Percentiles rank a stretch among this genome's conserved stretches.
Conservation (phyloP, 2,888 invertebrate genomes). For the Axea sp. region DNA sequence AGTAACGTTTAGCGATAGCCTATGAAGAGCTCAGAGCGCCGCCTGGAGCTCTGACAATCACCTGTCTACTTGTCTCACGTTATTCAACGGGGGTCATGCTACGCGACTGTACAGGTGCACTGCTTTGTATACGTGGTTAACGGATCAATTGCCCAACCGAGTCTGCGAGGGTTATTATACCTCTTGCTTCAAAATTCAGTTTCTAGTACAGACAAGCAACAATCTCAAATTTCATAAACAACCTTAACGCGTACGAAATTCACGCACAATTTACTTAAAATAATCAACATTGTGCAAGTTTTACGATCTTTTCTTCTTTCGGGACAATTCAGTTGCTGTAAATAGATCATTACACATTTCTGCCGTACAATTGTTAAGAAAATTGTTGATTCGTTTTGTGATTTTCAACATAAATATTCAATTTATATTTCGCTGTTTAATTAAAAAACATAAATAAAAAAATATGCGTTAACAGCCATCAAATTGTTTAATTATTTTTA, state of each 20-base stretch:
- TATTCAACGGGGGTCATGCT: conserved; percentile 60
- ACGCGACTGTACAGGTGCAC: conserved; percentile 63
- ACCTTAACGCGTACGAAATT: conserved; percentile 3
- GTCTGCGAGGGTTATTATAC: conserved; percentile 57
- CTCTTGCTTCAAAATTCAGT: conserved; percentile 55
- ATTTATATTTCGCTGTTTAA: too few species aligned
- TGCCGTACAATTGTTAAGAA: too few species aligned
- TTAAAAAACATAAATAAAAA: too few species aligned
- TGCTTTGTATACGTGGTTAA: conserved; percentile 64
- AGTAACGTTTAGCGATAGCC: conserved; percentile 52
- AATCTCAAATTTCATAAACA: conserved; percentile 41
- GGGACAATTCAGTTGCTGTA: too few species aligned
- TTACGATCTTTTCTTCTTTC: too few species aligned
- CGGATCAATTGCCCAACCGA: conserved; percentile 68
- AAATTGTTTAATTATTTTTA: too few species aligned
- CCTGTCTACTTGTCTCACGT: conserved; percentile 73
- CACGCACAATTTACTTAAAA: too few species aligned
- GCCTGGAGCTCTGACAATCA: conserved; percentile 76
- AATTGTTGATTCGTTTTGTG: too few species aligned
- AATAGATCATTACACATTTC: too few species aligned
- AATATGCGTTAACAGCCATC: too few species aligned
- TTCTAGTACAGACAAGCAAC: conserved; percentile 32
- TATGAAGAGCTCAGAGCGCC: conserved; percentile 69
- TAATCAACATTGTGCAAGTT: too few species aligned
- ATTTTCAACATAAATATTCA: too few species aligned